Conservation (phyloP, 1,140 invertebrate genomes). For the Megathymus violae region DNA sequence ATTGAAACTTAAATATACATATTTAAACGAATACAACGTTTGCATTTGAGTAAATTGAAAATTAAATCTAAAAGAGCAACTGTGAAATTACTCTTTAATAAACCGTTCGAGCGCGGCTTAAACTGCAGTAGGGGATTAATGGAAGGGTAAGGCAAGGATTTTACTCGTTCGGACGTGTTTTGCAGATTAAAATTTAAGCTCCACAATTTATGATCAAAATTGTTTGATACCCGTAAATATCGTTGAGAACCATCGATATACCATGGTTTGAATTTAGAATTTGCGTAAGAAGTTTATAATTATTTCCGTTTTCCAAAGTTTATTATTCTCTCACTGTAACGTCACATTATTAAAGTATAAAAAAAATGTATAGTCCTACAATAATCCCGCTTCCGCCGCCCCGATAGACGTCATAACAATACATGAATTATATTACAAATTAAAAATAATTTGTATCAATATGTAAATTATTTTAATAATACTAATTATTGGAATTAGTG, state of each 20-base stretch:
- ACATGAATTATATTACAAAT: no score
- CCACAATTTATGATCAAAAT: neutral
- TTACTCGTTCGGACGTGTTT: conserved; percentile 10
- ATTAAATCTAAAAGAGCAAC: neutral
- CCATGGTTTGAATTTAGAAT: neutral
- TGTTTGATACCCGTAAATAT: neutral
- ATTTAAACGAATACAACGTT: neutral
- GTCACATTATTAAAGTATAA: no score
- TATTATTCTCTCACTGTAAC: no score
- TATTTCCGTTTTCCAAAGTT: no score
- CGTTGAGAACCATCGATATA: neutral
- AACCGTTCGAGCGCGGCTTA: conserved; percentile 8
- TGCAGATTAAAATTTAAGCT: conserved; percentile 14
- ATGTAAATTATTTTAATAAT: no score
- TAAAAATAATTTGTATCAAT: no score
- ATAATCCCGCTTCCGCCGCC: no score
- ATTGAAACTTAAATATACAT: neutral
- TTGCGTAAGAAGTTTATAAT: neutral
- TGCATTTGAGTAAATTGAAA: neutral
- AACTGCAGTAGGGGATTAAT: conserved; percentile 14
- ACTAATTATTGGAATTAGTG: no score
- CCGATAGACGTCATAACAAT: no score
- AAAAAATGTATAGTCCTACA: no score
- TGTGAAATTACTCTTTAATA: conserved; percentile 7
- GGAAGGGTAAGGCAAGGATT: conserved; percentile 3